Evolutionary conservation across 2,113 vertebrate species (phyloP), one percentile per base, ranked within the genome.

Genomic region (Thermophis baileyi): DNA sequence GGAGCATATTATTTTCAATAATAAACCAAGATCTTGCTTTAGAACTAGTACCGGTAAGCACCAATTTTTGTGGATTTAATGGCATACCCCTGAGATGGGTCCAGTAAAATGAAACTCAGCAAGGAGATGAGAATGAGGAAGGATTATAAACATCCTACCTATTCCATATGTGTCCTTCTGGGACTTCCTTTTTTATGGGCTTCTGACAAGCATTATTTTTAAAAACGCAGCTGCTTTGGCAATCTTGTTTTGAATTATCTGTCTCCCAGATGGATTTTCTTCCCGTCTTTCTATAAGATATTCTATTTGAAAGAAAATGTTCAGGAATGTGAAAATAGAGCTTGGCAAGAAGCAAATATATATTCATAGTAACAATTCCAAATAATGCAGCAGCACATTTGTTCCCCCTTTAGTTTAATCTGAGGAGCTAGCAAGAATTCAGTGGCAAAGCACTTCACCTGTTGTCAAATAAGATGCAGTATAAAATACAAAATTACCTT

Each of bases 101-200:
- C 27, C 81, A 94, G 85, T 90, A 94, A 93, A 93, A 91, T 49
- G 35, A 93, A 94, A 87, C 86, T 74, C 6, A 22, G 8, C 81
- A 89, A 49, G 46, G 90, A 89, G 20, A 93, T 89, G 2, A 69
- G 94, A 95, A 54, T 40, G 16, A 91, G 85, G 57, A 53, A 91
- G 12, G 74, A 81, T 44, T 35, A 44, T 81, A 81, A 0, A 57
- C 50, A 49, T 0, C 47, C 51, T n/a, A 90, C 4, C 50, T 51
- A 35, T 92, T 81, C 22, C 88, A 95, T 95, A 50, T 50, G 27
- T 57, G 35, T 93, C 20, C 74, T 81, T 40, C 74, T 81, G 35
- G 74, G 74, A 22, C 18, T 81, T 81, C 18, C 18, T 81, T 81
- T 81, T 81, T 81, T 81, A 81, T 81, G 74, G 74, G 35, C 74